phyloP scores from a whole-genome alignment of 2,888 invertebrate species.

The Barypeithes pellucidus region DNA sequence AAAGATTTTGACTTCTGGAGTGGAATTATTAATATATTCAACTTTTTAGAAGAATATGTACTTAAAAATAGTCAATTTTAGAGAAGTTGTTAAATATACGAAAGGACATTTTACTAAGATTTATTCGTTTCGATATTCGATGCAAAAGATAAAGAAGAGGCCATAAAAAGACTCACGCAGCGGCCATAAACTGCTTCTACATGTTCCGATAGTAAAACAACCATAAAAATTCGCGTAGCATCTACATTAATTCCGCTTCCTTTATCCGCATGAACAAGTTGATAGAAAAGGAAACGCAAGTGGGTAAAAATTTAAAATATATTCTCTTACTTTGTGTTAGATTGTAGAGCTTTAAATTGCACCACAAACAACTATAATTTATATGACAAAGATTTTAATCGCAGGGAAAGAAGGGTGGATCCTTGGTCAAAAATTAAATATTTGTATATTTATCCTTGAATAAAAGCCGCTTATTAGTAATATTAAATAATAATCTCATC shows the following conservation, averaged over 20 bases:
- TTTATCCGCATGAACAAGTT: slow-evolving; percentile 57
- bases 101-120: slow-evolving; percentile 62
- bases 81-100: slow-evolving; percentile 48
- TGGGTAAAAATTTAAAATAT: slow-evolving; percentile 54
- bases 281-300: slow-evolving; percentile 59
- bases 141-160: slow-evolving; percentile 66
- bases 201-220: slow-evolving; percentile 71
- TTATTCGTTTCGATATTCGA: slow-evolving; percentile 66
- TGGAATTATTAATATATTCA: background rate
- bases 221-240: slow-evolving; percentile 71
- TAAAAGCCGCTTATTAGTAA: no score
- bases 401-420: no score
- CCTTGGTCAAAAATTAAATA: no score
- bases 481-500: no score
- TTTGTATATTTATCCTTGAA: no score
- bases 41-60: background rate
- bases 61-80: background rate
- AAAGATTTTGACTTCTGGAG: no score
- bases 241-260: slow-evolving; percentile 70
- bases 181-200: slow-evolving; percentile 69
- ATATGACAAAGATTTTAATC: background rate
- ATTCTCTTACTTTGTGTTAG: slow-evolving; percentile 55
- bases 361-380: background rate
- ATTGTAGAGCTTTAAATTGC: background rate
- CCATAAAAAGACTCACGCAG: slow-evolving; percentile 58